Conservation (phyloP, 1,140 invertebrate genomes). For the Calosoma granatense region DNA sequence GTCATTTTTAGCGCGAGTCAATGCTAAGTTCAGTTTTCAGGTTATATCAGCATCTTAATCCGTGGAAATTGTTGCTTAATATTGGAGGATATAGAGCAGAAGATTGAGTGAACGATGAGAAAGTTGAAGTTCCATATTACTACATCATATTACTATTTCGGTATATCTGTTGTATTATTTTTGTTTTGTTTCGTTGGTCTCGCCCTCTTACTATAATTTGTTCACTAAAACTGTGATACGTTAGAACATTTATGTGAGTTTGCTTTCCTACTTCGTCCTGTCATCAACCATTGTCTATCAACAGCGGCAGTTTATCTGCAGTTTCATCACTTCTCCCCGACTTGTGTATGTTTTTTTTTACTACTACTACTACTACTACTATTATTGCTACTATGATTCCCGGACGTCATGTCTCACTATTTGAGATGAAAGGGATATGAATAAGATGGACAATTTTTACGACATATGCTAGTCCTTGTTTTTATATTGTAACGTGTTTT, state of each 20-base stretch:
- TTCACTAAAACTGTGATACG: constrained; percentile 6
- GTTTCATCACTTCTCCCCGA: not conserved
- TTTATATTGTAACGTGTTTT: constrained; percentile 6
- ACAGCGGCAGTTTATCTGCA: not conserved
- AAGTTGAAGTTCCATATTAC: too few relatives aligned
- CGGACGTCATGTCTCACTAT: not conserved
- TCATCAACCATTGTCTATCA: not conserved
- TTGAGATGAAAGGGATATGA: not conserved
- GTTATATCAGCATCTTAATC: too few relatives aligned
- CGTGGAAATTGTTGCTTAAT: too few relatives aligned
- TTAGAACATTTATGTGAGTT: not conserved
- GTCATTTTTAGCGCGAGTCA: too few relatives aligned
- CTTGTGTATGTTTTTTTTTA: not conserved
- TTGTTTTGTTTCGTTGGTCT: not conserved
- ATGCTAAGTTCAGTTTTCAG: too few relatives aligned
- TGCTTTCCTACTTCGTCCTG: constrained; percentile 1
- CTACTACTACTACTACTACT: not conserved
- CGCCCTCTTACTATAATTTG: not conserved
- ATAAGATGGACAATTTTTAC: not conserved
- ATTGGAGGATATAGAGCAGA: too few relatives aligned
- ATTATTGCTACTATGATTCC: not conserved
- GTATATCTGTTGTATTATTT: too few relatives aligned
- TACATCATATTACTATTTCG: too few relatives aligned
- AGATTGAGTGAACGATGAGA: too few relatives aligned
- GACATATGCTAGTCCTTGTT: constrained; percentile 8